Base-by-base conservation (phyloP, 2,797 vertebrate species). In the Podargus strigoides region DNA sequence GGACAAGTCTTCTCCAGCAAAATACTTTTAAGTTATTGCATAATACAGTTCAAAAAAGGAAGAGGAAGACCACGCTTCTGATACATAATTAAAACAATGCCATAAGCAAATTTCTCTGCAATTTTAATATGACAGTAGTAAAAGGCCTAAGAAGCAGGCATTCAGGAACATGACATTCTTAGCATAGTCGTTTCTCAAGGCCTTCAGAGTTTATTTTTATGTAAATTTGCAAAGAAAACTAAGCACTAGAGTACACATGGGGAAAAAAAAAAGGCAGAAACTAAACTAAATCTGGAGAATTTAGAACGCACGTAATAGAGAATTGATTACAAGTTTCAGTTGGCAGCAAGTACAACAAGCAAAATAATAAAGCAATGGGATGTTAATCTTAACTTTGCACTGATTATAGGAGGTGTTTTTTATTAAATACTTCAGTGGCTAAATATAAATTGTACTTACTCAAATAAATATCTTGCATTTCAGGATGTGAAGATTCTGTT, bases 201-300 rank as follows among this genome's bases (percentile, higher is more conserved):
- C 67, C 73, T 58, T 93, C 81, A 52, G 30, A 73, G 56, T 84
- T 75, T 58, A 75, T 93, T 96, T 96, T 90, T 36, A 95, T 89
- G 85, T 39, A 95, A 87, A 95, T 81, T 5, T 47, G 17, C 30
- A 36, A 36, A 84, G 66, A 92, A 76, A 89, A 63, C 37, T n/a
- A 73, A 84, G 59, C 67, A 44, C 32, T 52, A 21, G 69, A 66
- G 34, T 21, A 74, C 8, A 62, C 19, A 37, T 3, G 7, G 23
- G 37, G 46, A 46, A 55, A 14, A 92, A 92, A 92, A 55, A 81
- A 55, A 67, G 15, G 49, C 14, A 47, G 55, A 73, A 59, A 27
- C n/a, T 63, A 36, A 44, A 70, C 21, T 67, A 44, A 77, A 76
- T 14, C 21, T 53, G n/a, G 24, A 58, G 74, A 81, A 80, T 63